Base-by-base conservation (phyloP, 2,797 vertebrate species). In the Petrocephalus sullivani region DNA sequence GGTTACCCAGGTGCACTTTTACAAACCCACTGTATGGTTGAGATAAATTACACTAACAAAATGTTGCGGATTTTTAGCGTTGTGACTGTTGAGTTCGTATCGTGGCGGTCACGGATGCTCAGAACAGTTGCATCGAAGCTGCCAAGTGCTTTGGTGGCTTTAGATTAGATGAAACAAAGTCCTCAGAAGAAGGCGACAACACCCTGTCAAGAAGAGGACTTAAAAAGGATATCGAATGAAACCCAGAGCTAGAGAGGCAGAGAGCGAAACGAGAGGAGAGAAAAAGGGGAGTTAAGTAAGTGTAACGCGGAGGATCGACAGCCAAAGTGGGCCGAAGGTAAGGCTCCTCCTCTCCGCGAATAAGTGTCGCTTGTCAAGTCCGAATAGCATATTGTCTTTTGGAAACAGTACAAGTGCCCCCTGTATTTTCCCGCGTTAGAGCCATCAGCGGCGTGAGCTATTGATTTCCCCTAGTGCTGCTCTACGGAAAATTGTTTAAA, bases 381-480 rank as follows among this genome's bases (percentile, higher is more conserved):
- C 9, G 67, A 41, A 91, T 88, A 93, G 92, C 91, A 83, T 93
- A 95, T 95, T 93, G 93, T 95, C 95, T 94, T 91, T 64, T 89
- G 93, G 92, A 95, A 95, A 95, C 94, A 95, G 94, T 93, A 95
- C 94, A 93, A 94, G 94, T 92, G 94, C 94, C 91, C 95, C 9
- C 23, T 64, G 61, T 64, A 1, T 95, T 94, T 95, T 92, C 94
- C 92, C 60, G 89, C 92, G 91, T 94, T 94, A 94, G 93, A 95
- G 94, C 94, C 95, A 93, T 93, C 92, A 93, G 91, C 91, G 92
- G 67, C 5, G 67, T 93, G 92, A 93, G 92, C 92, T 91, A 95
- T 95, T 89, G 94, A 95, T 96, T 93, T 91, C 71, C 90, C 88
- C n/a, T 88, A 87, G 90, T 94, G 93, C 92, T 92, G 89, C 91